Base-by-base conservation (phyloP, 2,888 invertebrate species). In the Spisula solida region DNA sequence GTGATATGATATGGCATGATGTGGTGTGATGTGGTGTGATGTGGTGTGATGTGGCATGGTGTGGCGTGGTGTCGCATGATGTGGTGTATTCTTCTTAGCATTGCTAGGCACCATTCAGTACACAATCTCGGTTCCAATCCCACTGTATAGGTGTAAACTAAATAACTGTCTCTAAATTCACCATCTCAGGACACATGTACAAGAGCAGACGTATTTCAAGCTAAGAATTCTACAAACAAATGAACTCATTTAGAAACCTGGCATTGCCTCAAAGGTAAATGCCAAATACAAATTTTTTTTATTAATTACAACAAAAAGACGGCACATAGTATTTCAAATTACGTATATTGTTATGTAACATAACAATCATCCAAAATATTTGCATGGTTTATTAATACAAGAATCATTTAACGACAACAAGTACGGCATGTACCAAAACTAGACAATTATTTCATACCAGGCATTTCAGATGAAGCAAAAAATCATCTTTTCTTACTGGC, bases 261-360 rank as follows among this genome's bases (percentile, higher is more conserved):
- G 60, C 60, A 66, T 25, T n/a, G n/a, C 60, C 25, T 66, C 60
- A 66, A 66, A 66, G 60, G 25, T 25, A 66, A 66, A 66, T 66
- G 60, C 60, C 10, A 66, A 60, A 60, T 4, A 5, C 20, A 66
- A 2, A 6, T 25, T 66, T 66, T n/a, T 66, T 66, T 66, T n/a
- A 66, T 66, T 66, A 66, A 66, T 66, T 66, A 66, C 60, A 25
- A 66, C 60, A n/a, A 66, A 66, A 66, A 10, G 10, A 66, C 25
- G n/a, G 56, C n/a, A n/a, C 56, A 66, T 25, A 66, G n/a, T 25
- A 66, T 66, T 25, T 66, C 60, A 66, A 10, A 25, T 66, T 66
- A 25, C 0, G 60, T n/a, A 66, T 25, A 66, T 60, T 66, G 60
- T n/a, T 8, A 0, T n/a, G 25, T 2, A 66, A 66, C 60, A 66